These are phyloP conservation scores for Imbricaverruca yamaguchii DNA, from an alignment of 2,888 invertebrate species.

Conservation along the genomic window DNA sequence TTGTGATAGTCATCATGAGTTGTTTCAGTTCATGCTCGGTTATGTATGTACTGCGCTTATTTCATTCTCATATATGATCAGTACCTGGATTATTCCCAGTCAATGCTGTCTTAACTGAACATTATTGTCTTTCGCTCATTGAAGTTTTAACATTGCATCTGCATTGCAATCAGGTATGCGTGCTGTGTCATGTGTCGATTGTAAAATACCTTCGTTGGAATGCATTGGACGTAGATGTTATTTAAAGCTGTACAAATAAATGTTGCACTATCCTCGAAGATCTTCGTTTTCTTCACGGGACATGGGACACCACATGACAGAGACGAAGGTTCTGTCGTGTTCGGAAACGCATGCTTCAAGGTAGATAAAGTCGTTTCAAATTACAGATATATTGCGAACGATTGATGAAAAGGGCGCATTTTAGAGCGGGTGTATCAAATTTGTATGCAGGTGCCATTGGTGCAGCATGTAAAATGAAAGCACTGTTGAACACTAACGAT, in stretches of 20 bases:
- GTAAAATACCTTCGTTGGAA: slow-evolving; percentile 17
- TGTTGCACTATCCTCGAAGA: slow-evolving; percentile 11
- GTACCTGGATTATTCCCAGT: slow-evolving; percentile 21
- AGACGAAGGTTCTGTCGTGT: no score
- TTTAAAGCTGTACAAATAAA: slow-evolving; percentile 22
- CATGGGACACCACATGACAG: no score
- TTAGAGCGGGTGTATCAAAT: no score
- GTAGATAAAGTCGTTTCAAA: no score
- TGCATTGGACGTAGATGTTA: neutral
- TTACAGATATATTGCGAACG: no score
- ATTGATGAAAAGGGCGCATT: no score
- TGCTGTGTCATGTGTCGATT: slow-evolving; percentile 7
- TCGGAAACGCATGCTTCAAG: no score
- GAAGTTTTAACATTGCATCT: slow-evolving; percentile 18
- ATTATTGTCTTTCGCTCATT: slow-evolving; percentile 20
- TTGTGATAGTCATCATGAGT: slow-evolving; percentile 21
- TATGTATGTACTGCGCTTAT: slow-evolving; percentile 13
- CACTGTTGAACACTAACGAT: no score
- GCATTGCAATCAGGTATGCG: slow-evolving; percentile 18
- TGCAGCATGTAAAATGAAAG: no score
- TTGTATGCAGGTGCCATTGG: no score
- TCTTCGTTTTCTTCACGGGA: no score
- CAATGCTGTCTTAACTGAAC: slow-evolving; percentile 13
- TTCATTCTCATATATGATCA: slow-evolving; percentile 7
- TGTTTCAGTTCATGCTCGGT: slow-evolving; percentile 17